A percentile compares a stretch with the other conserved stretches of the same genome.
Evolutionary conservation across 2,888 invertebrate species (phyloP).

Genomic region (Beris chalybata): DNA sequence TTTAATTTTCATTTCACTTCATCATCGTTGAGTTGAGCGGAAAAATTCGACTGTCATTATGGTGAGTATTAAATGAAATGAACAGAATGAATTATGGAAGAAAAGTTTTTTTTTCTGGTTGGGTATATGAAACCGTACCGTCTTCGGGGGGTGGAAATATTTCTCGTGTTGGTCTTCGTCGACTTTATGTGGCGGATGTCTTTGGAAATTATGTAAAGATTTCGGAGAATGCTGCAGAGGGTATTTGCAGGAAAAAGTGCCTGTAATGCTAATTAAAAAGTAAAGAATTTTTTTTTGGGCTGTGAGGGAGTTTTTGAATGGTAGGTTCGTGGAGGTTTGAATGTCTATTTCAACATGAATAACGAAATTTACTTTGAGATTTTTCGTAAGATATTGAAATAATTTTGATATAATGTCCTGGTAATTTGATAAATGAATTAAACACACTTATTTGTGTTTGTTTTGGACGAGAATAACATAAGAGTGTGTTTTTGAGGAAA

Average conservation of each 20-base stretch:
- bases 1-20: slow-evolving; percentile 35
- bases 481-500: no score
- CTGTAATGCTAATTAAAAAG: slow-evolving; percentile 33
- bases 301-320: no score
- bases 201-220: slow-evolving; percentile 21
- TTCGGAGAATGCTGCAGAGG: slow-evolving; percentile 3
- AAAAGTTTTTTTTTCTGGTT: slow-evolving; percentile 20
- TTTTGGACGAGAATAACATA: no score
- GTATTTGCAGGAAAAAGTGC: slow-evolving; percentile 24
- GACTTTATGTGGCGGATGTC: not conserved
- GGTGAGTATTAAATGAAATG: slow-evolving; percentile 39
- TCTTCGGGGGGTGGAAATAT: not conserved
- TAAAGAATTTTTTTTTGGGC: slow-evolving; percentile 14
- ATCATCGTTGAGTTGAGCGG: slow-evolving; percentile 31
- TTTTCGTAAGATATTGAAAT: no score
- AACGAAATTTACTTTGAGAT: no score
- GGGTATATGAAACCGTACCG: not conserved
- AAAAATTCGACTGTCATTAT: slow-evolving; percentile 39
- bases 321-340: no score
- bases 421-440: no score
- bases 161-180: not conserved
- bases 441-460: no score
- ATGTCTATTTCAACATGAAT: no score
- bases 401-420: no score
- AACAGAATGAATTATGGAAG: slow-evolving; percentile 40